Percentiles rank a stretch among this genome's conserved stretches.
phyloP scores from a whole-genome alignment of 2,113 vertebrate genomes.

The Chitala chitala region DNA sequence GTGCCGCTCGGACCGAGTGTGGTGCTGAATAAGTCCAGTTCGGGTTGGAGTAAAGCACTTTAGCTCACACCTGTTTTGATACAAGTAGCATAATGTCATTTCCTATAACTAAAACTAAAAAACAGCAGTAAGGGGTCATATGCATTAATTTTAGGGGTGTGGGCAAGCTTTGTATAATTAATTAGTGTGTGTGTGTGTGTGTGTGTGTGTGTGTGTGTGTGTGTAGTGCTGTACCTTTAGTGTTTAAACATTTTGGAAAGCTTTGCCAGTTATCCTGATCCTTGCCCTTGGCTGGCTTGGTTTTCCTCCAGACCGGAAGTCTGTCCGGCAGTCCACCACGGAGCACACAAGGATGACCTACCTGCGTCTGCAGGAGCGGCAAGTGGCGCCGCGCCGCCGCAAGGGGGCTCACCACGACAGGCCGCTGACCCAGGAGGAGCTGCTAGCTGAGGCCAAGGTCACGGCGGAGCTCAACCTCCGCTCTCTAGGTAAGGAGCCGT shows the following conservation, averaged over 20 bases:
- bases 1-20: neutral
- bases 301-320: conserved; percentile 71
- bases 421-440: conserved; percentile 85
- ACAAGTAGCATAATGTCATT: too few relatives aligned
- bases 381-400: conserved; percentile 82
- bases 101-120: too few relatives aligned
- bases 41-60: too few relatives aligned
- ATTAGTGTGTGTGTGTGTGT: too few relatives aligned
- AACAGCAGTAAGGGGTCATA: too few relatives aligned
- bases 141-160: too few relatives aligned
- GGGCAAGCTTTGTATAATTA: too few relatives aligned
- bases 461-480: conserved; percentile 88
- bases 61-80: too few relatives aligned
- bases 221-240: too few relatives aligned
- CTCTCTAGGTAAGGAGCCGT: conserved; percentile 71
- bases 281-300: neutral
- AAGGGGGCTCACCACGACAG: conserved; percentile 77
- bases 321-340: conserved; percentile 89
- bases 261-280: too few relatives aligned
- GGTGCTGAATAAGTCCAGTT: neutral
- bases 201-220: too few relatives aligned
- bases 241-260: too few relatives aligned
- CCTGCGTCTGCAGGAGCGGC: conserved; percentile 83
- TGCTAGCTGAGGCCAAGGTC: conserved; percentile 87
- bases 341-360: conserved; percentile 91